Evolutionary conservation across 2,797 vertebrate species (phyloP), one percentile per base, ranked within the genome.

Genomic region (Myoxocephalus aenaeus): DNA sequence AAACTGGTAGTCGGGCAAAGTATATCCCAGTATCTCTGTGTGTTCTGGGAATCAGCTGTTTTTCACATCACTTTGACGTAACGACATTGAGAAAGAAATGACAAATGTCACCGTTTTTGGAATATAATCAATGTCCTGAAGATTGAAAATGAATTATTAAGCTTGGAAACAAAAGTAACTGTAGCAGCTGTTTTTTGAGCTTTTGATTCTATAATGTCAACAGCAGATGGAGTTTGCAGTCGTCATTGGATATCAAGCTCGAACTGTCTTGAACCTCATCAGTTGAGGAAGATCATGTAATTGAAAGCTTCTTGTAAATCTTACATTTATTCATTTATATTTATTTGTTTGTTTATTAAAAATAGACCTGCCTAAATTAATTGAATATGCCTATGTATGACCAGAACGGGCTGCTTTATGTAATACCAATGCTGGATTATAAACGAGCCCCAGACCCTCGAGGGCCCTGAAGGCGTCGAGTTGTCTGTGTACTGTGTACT

Each of bases 1-100:
- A 72, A 54, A 27, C 34, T 70, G 66, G 75, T 72, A 65, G 54
- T 81, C 70, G 83, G 83, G 84, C 79, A 82, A 65, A 15, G 73
- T 69, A 64, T 53, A 77, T 80, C 80, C 67, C 64, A 18, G 42
- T 29, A 32, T 58, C 29, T n/a, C 9, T 62, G 44, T 70, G 25
- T 61, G 50, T 42, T 63, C 53, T 71, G 38, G 57, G 64, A 80
- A 25, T 65, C 74, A 56, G 42, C 20, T 73, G 0, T 69, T 76
- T 73, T 66, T 18, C 15, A 27, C 4, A 6, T 20, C 1, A 46
- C 1, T 56, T 36, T 65, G 18, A 18, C n/a, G 13, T 0, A 20
- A 22, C 32, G 2, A 22, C n/a, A 32, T 1, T 9, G 29, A 51
- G 50, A 62, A 7, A 53, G 44, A 18, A 12, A 54, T 11, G 6